A percentile compares a stretch with the other conserved stretches of the same genome.
phyloP scores from a whole-genome alignment of 1,140 invertebrate genomes.

The Eumaeus atala region DNA sequence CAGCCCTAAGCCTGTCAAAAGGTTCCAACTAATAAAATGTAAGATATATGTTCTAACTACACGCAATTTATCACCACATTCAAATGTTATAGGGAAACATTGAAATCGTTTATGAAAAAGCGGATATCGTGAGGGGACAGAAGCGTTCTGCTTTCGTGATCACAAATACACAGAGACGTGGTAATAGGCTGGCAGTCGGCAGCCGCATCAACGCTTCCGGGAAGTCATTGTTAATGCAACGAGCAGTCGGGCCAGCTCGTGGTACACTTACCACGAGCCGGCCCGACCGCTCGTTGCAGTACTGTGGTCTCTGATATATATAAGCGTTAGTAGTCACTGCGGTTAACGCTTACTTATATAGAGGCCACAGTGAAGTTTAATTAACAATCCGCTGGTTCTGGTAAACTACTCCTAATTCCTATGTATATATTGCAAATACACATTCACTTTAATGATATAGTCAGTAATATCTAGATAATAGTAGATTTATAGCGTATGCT shows the following conservation, averaged over 20 bases:
- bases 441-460: no score
- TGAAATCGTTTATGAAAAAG: slow-evolving; percentile 4
- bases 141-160: slow-evolving; percentile 55
- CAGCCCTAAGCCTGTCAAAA: no score
- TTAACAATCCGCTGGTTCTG: no score
- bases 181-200: slow-evolving; percentile 33
- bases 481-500: no score
- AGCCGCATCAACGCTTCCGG: slow-evolving; percentile 54
- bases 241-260: no score
- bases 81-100: background rate
- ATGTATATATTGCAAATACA: no score
- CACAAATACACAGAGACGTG: slow-evolving; percentile 46
- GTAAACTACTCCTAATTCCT: no score
- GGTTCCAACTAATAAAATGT: background rate
- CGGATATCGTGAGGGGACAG: background rate
- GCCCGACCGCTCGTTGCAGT: no score
- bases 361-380: background rate
- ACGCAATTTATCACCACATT: background rate
- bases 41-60: background rate
- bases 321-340: background rate
- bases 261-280: no score
- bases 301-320: no score
- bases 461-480: no score
- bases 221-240: slow-evolving; percentile 19
- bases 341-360: background rate